Evolutionary conservation across 2,888 invertebrate species (phyloP).

Genomic region (Cheilosia variabilis): DNA sequence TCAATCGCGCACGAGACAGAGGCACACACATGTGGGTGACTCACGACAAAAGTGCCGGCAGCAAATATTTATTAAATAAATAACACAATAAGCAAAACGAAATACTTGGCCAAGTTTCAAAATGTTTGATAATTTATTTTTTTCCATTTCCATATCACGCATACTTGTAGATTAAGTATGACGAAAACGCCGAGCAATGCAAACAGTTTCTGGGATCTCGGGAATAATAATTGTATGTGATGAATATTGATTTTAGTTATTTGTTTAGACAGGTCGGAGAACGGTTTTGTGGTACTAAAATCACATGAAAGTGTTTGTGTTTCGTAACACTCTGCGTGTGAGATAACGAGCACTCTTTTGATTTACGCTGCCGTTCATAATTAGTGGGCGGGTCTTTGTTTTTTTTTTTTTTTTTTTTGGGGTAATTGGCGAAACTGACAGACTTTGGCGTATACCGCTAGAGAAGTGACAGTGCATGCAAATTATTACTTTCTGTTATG

Average conservation of each 20-base stretch:
- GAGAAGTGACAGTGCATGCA: conserved; percentile 1
- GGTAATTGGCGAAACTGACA: neutral
- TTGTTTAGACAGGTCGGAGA: neutral
- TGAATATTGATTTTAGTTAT: conserved; percentile 33
- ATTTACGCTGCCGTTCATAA: conserved; percentile 29
- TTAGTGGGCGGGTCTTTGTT: neutral
- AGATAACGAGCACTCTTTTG: conserved; percentile 14
- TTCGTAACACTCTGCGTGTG: conserved; percentile 33
- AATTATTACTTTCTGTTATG: conserved; percentile 12
- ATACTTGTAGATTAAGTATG: neutral
- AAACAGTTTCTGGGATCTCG: neutral
- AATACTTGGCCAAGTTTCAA: conserved; percentile 69
- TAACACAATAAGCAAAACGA: conserved; percentile 34
- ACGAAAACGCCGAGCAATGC: conserved; percentile 22
- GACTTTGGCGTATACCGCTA: neutral
- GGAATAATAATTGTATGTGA: neutral
- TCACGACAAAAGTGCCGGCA: conserved; percentile 46
- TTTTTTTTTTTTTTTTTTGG: conserved; percentile 4
- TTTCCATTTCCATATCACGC: neutral
- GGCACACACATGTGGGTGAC: conserved; percentile 51
- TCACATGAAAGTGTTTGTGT: neutral
- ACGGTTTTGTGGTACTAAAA: conserved; percentile 9
- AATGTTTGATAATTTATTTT: conserved; percentile 31
- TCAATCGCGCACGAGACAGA: conserved; percentile 5
- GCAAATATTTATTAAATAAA: conserved; percentile 28